phyloP scores from a whole-genome alignment of 2,888 invertebrate species.

The Nematopogon swammerdamellus region DNA sequence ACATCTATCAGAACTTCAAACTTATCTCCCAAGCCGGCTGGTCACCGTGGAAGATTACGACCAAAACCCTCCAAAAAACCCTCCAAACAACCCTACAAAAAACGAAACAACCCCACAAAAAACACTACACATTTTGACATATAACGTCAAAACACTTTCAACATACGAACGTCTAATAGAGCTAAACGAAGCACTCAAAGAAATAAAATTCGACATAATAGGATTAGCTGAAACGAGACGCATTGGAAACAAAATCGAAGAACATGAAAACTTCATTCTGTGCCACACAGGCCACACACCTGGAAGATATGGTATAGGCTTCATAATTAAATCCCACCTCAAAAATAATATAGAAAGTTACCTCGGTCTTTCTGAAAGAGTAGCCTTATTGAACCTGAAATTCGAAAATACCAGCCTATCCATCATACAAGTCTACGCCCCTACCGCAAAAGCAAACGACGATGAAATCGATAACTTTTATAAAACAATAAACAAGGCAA shows the following conservation, averaged over 20 bases:
- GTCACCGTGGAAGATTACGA: too few species aligned
- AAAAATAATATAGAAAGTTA: constrained; percentile 14
- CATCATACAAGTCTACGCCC: too few species aligned
- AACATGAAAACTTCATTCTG: constrained; percentile 14
- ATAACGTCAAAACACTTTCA: constrained; percentile 12
- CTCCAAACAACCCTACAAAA: constrained; percentile 6
- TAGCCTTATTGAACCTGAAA: too few species aligned
- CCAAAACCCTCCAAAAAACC: too few species aligned
- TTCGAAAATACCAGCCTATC: too few species aligned
- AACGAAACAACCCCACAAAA: constrained; percentile 2
- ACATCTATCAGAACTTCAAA: too few species aligned
- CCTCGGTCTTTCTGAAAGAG: constrained; percentile 12
- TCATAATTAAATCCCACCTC: constrained; percentile 15
- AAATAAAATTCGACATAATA: constrained; percentile 14
- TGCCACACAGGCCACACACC: constrained; percentile 13
- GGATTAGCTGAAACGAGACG: constrained; percentile 14
- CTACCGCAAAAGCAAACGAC: too few species aligned
- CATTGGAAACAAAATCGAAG: constrained; percentile 13
- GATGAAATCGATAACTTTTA: too few species aligned
- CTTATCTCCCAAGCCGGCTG: too few species aligned
- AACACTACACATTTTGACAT: constrained; percentile 3
- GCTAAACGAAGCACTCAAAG: constrained; percentile 1
- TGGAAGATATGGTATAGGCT: constrained; percentile 15
- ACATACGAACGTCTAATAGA: constrained; percentile 6
- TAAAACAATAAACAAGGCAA: too few species aligned